Evolutionary conservation across 2,113 vertebrate genomes (phyloP).

Genomic region (Azemiops feae): DNA sequence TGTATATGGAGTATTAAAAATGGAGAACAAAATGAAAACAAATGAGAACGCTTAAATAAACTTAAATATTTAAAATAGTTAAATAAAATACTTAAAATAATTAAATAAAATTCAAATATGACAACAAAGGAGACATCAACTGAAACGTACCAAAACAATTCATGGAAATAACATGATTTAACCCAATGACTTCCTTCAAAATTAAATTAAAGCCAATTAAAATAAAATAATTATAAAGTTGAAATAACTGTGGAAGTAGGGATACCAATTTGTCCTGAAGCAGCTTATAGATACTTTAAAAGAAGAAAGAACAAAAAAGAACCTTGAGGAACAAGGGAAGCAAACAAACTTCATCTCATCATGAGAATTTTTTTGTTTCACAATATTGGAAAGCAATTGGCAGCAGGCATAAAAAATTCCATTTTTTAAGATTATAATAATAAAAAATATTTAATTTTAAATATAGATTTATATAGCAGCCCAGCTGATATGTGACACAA

Average conservation of each 20-base stretch:
- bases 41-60: constrained; percentile 25
- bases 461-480: not conserved
- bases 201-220: constrained; percentile 49
- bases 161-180: constrained; percentile 46
- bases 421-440: not conserved
- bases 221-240: constrained; percentile 45
- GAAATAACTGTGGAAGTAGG: constrained; percentile 18
- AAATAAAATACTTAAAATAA: not conserved
- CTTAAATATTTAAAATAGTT: not conserved
- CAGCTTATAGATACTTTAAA: not conserved
- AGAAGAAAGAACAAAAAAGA: not conserved
- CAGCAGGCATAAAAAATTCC: not conserved
- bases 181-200: constrained; percentile 56
- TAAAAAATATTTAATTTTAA: not conserved
- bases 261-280: constrained; percentile 6
- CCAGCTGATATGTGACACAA: not conserved
- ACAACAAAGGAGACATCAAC: constrained; percentile 48
- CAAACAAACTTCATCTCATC: not conserved
- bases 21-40: constrained; percentile 64
- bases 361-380: not conserved
- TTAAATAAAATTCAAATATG: constrained; percentile 1
- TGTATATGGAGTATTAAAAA: constrained; percentile 76
- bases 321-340: not conserved
- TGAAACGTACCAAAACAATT: constrained; percentile 57
- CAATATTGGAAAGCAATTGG: not conserved